These are phyloP conservation scores for Gambusia holbrooki DNA, from an alignment of 2,113 vertebrate species.

Conservation along the genomic window DNA sequence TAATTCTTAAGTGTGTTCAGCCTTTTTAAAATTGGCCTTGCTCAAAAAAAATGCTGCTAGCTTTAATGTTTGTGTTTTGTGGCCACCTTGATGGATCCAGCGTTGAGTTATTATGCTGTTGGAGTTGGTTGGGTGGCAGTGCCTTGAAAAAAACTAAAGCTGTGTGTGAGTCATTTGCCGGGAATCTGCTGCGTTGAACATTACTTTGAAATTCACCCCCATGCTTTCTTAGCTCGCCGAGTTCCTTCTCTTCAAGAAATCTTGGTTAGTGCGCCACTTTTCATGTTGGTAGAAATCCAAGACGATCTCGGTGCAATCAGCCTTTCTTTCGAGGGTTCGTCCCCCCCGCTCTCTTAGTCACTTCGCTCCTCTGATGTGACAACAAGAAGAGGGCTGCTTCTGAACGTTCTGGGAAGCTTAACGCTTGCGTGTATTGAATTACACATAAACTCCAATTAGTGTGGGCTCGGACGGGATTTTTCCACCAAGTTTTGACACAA, in stretches of 20 bases:
- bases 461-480: conserved; percentile 11
- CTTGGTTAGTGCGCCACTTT: not conserved
- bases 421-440: not conserved
- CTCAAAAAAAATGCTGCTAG: no score
- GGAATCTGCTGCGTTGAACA: not conserved
- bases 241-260: not conserved
- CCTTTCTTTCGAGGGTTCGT: no score
- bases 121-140: no score
- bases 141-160: not conserved
- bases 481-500: conserved; percentile 16
- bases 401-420: conserved; percentile 18
- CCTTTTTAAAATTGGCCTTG: no score
- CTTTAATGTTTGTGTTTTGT: no score
- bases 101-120: not conserved
- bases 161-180: not conserved
- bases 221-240: not conserved
- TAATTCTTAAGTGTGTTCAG: no score
- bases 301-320: not conserved
- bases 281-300: not conserved
- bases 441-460: conserved; percentile 39
- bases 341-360: conserved; percentile 1
- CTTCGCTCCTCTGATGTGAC: conserved; percentile 17
- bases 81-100: not conserved
- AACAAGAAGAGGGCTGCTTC: not conserved
- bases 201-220: not conserved